Percentiles rank a stretch among this genome's conserved stretches.
Evolutionary conservation across 1,140 invertebrate species (phyloP).

Genomic region (Cotesia vestalis): DNA sequence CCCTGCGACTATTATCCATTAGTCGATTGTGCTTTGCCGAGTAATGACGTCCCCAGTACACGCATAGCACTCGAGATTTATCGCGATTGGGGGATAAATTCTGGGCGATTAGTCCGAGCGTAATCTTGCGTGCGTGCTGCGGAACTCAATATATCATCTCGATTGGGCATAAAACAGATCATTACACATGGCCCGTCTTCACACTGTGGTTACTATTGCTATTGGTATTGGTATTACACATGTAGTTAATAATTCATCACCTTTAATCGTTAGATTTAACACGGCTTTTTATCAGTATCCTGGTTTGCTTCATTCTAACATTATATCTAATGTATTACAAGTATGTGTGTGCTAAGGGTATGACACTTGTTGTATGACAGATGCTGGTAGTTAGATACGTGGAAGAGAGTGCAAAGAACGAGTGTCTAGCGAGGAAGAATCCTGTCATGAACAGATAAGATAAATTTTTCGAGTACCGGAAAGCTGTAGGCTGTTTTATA

Average conservation of each 20-base stretch:
- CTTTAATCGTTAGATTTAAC: too few relatives aligned
- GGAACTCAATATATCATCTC: conserved; percentile 54
- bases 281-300: too few relatives aligned
- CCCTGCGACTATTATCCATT: conserved; percentile 6
- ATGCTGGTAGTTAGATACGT: too few relatives aligned
- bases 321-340: too few relatives aligned
- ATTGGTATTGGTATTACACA: conserved; percentile 11
- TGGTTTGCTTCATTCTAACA: too few relatives aligned
- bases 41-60: not conserved
- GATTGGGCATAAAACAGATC: conserved; percentile 60
- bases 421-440: conserved; percentile 20
- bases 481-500: conserved; percentile 24
- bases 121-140: conserved; percentile 47
- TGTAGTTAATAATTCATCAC: too few relatives aligned
- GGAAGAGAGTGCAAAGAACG: not conserved
- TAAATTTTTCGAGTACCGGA: conserved; percentile 10
- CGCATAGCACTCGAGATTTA: conserved; percentile 16
- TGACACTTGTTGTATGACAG: not conserved
- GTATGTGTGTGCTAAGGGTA: not conserved
- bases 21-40: conserved; percentile 12
- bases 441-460: conserved; percentile 31
- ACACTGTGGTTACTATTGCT: conserved; percentile 60
- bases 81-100: conserved; percentile 27
- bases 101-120: conserved; percentile 43
- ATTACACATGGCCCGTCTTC: conserved; percentile 62